phyloP scores from a whole-genome alignment of 2,797 vertebrate species.

The Selene dorsalis region DNA sequence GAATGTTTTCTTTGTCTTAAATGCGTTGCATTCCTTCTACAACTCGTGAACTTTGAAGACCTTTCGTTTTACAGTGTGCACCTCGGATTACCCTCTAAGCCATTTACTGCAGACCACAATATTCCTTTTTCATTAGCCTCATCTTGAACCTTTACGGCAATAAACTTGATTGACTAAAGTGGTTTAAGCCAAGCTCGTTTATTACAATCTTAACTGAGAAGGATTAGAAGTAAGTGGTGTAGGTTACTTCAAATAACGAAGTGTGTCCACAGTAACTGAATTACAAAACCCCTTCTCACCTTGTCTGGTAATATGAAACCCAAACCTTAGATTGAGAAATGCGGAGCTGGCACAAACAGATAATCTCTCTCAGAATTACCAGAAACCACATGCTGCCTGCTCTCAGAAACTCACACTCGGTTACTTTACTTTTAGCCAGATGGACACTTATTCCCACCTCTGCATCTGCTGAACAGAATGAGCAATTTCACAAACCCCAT shows the following conservation, averaged over 20 bases:
- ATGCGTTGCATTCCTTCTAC: not conserved
- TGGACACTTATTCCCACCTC: conserved; percentile 55
- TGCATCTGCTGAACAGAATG: conserved; percentile 60
- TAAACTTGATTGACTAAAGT: conserved; percentile 64
- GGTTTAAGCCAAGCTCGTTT: conserved; percentile 57
- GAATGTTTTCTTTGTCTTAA: not conserved
- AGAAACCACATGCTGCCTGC: conserved; percentile 68
- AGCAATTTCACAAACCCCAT: conserved; percentile 70
- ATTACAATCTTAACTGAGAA: conserved; percentile 60
- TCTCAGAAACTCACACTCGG: conserved; percentile 55
- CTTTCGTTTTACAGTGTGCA: conserved; percentile 4
- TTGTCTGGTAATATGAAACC: conserved; percentile 77
- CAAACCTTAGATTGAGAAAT: conserved; percentile 75
- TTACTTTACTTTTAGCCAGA: conserved; percentile 46
- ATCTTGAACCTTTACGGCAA: conserved; percentile 50
- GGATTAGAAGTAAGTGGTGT: conserved; percentile 63
- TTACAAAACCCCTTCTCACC: conserved; percentile 77
- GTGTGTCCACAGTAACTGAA: conserved; percentile 56
- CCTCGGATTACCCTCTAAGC: conserved; percentile 15
- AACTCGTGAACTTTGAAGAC: conserved; percentile 5
- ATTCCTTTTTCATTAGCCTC: conserved; percentile 53
- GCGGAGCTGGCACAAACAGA: conserved; percentile 76
- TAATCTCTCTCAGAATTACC: conserved; percentile 65
- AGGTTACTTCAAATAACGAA: conserved; percentile 61
- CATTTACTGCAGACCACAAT: conserved; percentile 49